Evolutionary conservation across 2,113 vertebrate genomes (phyloP), one percentile per base, ranked within the genome.

Genomic region (Lates calcarifer): DNA sequence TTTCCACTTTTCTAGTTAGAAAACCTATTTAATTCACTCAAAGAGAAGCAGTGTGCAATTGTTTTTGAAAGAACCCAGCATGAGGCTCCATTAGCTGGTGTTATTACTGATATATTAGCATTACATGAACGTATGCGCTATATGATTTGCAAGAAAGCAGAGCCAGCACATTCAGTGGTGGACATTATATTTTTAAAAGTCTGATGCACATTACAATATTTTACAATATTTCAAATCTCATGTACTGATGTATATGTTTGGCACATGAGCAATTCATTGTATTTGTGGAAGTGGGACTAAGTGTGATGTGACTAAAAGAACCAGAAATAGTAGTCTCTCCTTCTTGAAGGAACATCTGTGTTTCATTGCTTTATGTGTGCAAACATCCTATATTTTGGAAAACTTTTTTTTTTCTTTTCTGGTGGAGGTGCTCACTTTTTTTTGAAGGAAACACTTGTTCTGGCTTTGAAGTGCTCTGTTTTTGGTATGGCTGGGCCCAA

Each of bases 381-480:
- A 83, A 82, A 84, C 77, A 73, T 89, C 76, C 33, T 43, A 55
- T 75, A 71, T 80, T 66, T 31, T 45, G 37, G 15, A 65, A 80
- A 81, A 60, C 37, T 35, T 81, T 57, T 63, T 51, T 29, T 28
- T 10, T 24, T 24, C 1, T 45, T 65, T 39, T 58, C 28, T 31
- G 45, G 8, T n/a, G n/a, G 35, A 66, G 35, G 12, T 37, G 2
- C 41, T 60, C 24, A 68, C 49, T 79, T 81, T 49, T 82, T 71
- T 83, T 72, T 64, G 67, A 67, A 66, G 37, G 18, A 61, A 72
- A 29, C 62, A 70, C 62, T 80, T 81, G 49, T 41, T 67, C 68
- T 20, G 45, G 22, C 76, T 82, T 87, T 87, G 70, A 84, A 81
- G 76, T 60, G n/a, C 35, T 76, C 17, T 77, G 70, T 72, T 81